Base-by-base conservation (phyloP, 2,797 vertebrate species). In the Fistularia tabacaria region DNA sequence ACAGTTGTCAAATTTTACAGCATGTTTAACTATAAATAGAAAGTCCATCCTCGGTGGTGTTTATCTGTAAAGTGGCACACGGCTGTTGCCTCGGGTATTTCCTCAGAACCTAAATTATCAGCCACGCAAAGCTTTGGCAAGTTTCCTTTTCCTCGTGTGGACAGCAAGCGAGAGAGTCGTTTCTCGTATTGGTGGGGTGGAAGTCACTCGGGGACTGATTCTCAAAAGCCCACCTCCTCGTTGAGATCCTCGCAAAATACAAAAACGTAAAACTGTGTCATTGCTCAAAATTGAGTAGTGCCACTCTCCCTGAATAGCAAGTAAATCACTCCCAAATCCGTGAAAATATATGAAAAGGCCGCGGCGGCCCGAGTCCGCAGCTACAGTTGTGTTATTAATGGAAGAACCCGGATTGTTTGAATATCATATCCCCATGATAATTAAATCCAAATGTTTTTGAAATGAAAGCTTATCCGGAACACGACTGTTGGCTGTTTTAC, bases 381-480 rank as follows among this genome's bases (percentile, higher is more conserved):
- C 80, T 12, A 62, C 80, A 83, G 78, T 82, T 67, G 64, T 81
- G 76, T 87, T 90, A 89, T 88, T 90, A 89, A 87, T 87, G 84
- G 83, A 83, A 81, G 82, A 84, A 83, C 85, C 65, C 78, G 73
- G 81, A 84, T 87, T 90, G 87, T 88, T 87, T 87, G 81, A 87
- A 89, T 88, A 87, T 87, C 84, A 82, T 87, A 89, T 88, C 84
- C 83, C 83, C 69, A 73, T 79, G 77, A 87, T 86, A 87, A 91
- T 82, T 87, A 83, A 89, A 89, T 77, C 86, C 86, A 90, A 90
- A 87, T 89, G 85, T 87, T 89, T 25, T 87, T 85, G 74, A 87
- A 84, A 87, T 42, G 69, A 83, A 85, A 87, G 83, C 83, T 89
- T 85, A 88, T 84, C 81, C 73, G 84, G 77, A 73, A 81, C 82